Evolutionary conservation across 2,113 vertebrate genomes (phyloP).

Genomic region (Tenebrosternarchus preto): DNA sequence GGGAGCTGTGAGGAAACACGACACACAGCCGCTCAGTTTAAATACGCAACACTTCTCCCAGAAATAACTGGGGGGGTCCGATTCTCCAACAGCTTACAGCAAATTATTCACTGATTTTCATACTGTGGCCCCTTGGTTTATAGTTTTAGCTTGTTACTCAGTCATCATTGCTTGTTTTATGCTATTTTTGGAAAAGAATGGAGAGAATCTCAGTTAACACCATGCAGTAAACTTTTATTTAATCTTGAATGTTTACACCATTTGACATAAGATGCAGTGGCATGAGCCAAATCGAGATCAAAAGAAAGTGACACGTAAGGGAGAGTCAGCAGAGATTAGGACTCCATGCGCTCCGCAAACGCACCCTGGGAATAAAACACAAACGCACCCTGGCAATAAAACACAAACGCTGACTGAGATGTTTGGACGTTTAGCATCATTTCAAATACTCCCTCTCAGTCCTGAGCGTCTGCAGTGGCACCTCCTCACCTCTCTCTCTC

Average conservation of each 20-base stretch:
- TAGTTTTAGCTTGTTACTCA: background rate
- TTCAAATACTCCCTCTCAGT: background rate
- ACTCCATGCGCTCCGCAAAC: background rate
- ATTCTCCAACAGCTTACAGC: no score
- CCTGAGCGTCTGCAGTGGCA: no score
- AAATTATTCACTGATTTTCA: background rate
- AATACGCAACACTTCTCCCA: background rate
- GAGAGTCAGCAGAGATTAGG: background rate
- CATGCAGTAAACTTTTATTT: background rate
- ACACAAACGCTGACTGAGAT: background rate
- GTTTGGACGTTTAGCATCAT: background rate
- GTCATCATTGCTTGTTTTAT: no score
- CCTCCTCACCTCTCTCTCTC: background rate
- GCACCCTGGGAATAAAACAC: background rate
- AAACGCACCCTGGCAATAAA: background rate
- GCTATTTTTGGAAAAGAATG: background rate
- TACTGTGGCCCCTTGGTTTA: background rate
- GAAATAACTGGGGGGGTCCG: no score
- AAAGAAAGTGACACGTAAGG: background rate
- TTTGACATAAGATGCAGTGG: slow-evolving; percentile 11
- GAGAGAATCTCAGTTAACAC: slow-evolving; percentile 28
- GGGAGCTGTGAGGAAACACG: background rate
- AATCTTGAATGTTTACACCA: slow-evolving; percentile 13
- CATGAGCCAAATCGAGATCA: background rate
- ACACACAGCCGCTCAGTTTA: background rate